phyloP scores from a whole-genome alignment of 2,888 invertebrate species.

The Archips crataeganus region DNA sequence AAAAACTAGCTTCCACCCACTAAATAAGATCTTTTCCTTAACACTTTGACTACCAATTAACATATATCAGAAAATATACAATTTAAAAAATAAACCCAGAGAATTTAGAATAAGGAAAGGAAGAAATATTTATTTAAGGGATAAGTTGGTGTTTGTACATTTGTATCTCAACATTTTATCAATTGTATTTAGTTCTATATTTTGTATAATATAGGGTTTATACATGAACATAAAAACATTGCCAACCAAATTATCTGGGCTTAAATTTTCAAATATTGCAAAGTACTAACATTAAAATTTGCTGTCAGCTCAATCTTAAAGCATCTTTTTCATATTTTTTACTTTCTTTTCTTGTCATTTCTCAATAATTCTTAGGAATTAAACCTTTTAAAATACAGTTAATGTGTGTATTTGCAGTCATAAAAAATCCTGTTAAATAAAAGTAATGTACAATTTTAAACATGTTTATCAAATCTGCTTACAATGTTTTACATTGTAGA shows the following conservation, averaged over 20 bases:
- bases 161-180: too few species aligned
- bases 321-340: slow-evolving; percentile 30
- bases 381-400: slow-evolving; percentile 1
- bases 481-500: background rate
- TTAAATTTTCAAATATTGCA: background rate
- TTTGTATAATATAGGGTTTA: too few species aligned
- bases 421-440: slow-evolving; percentile 8
- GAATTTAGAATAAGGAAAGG: background rate
- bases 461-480: background rate
- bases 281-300: slow-evolving; percentile 19
- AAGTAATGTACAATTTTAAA: background rate
- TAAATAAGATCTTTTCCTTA: background rate
- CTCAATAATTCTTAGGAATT: slow-evolving; percentile 3
- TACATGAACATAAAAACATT: too few species aligned
- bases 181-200: too few species aligned
- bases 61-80: background rate
- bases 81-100: slow-evolving; percentile 9
- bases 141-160: too few species aligned
- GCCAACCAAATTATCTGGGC: background rate
- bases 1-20: background rate
- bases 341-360: slow-evolving; percentile 36
- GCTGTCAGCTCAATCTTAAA: slow-evolving; percentile 33
- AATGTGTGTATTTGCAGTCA: background rate
- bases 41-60: background rate
- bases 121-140: background rate